Evolutionary conservation across 1,140 invertebrate species (phyloP).

Genomic region (Asobara japonica): DNA sequence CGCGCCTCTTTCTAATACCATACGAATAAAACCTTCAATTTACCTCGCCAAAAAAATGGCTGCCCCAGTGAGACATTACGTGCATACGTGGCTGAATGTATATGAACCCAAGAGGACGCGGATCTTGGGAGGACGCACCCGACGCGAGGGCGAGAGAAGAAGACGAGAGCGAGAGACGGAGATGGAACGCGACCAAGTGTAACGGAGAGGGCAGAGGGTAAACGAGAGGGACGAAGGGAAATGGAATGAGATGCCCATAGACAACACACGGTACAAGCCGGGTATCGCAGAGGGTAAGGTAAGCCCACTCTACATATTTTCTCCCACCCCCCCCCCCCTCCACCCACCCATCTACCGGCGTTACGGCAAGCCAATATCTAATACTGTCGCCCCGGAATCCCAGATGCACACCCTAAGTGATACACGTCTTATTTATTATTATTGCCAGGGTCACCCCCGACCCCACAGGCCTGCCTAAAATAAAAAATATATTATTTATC

Average conservation of each 20-base stretch:
- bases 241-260: too few relatives aligned
- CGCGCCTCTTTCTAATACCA: too few relatives aligned
- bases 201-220: too few relatives aligned
- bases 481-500: too few relatives aligned
- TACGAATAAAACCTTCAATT: too few relatives aligned
- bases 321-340: neutral
- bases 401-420: slow-evolving; percentile 39
- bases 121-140: neutral
- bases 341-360: slow-evolving; percentile 13
- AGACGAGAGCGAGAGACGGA: neutral
- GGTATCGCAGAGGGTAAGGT: slow-evolving; percentile 18
- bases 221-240: too few relatives aligned
- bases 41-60: neutral
- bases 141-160: neutral
- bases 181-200: too few relatives aligned
- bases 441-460: slow-evolving; percentile 18
- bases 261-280: slow-evolving; percentile 25
- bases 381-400: slow-evolving; percentile 33
- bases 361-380: slow-evolving; percentile 43
- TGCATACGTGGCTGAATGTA: slow-evolving; percentile 9
- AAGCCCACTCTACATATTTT: slow-evolving; percentile 9
- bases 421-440: slow-evolving; percentile 42
- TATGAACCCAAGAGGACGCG: neutral
- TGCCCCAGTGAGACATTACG: neutral
- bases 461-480: neutral